Base-by-base conservation (phyloP, 1,140 invertebrate species). In the Mylabris phalerata region DNA sequence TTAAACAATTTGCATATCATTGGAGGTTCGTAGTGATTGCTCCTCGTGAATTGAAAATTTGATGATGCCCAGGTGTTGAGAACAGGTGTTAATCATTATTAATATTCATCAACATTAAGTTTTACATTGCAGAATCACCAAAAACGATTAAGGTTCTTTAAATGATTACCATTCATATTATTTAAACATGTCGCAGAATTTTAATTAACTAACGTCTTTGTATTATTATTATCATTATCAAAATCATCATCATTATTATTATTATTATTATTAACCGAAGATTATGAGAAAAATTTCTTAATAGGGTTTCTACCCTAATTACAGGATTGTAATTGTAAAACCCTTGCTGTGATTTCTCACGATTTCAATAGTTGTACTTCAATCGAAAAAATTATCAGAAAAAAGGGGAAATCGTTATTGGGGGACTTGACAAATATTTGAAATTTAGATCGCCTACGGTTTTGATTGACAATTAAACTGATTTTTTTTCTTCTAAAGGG, bases 341-440 rank as follows among this genome's bases (percentile, higher is more conserved):
- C 57, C 43, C 57, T 59, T 59, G 57, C 57, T 59, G 57, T 25
- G 57, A 59, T 59, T 52, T 59, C 57, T 59, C 57, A 59, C 57
- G 57, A 52, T 59, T 59, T 59, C 19, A 13, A 13, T 13, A 13
- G 13, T 13, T 13, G 13, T 13, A 13, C 13, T 13, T 13, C 13
- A 19, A 19, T 19, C 19, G 19, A 19, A 19, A 19, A 19, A 19
- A 19, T 19, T 19, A 19, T 19, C 19, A 1, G 19, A 19, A 19
- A 19, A 19, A 19, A 19, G 19, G 19, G 19, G 19, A 19, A 19
- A 19, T 19, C 19, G 19, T 19, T 19, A 19, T 19, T 19, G 19
- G 19, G 19, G 19, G 19, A 19, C 19, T 19, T 19, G 19, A 19
- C 19, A 19, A 19, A 19, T 19, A 19, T 19, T 19, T 19, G 19